Evolutionary conservation across 2,113 vertebrate genomes (phyloP).

Genomic region (Scortum barcoo): DNA sequence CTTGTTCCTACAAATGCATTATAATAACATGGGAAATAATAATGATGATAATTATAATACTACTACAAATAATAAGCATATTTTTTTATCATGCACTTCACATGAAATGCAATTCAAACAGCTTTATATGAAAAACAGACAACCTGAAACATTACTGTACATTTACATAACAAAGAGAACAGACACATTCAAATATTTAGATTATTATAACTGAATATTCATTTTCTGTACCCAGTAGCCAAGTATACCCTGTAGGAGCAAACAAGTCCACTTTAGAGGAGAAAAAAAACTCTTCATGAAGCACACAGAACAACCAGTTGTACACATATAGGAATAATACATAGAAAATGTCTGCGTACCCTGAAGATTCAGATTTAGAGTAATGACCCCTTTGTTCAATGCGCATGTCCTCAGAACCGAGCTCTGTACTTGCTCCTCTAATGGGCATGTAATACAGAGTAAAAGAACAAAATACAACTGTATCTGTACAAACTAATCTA

Average conservation of each 20-base stretch:
- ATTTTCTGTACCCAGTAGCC: background rate
- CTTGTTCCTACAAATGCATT: background rate
- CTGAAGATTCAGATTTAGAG: background rate
- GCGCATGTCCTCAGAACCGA: conserved; percentile 6
- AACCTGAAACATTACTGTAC: background rate
- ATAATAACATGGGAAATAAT: conserved; percentile 18
- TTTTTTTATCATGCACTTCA: conserved; percentile 2
- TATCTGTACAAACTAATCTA: background rate
- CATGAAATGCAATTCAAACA: background rate
- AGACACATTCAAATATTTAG: background rate
- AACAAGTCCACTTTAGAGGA: background rate
- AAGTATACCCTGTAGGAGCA: background rate
- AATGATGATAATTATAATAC: background rate
- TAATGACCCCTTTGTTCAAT: background rate
- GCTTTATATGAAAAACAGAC: background rate
- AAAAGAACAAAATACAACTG: background rate
- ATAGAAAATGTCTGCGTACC: background rate
- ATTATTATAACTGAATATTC: background rate
- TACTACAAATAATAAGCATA: background rate
- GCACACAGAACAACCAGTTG: conserved; percentile 1
- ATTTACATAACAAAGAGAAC: background rate
- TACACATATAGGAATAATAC: background rate
- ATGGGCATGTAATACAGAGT: background rate
- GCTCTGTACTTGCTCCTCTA: background rate
- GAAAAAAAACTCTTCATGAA: background rate